Percentiles rank a stretch among this genome's conserved stretches.
phyloP scores from a whole-genome alignment of 1,140 invertebrate genomes.

The Leptoteleia sp. region DNA sequence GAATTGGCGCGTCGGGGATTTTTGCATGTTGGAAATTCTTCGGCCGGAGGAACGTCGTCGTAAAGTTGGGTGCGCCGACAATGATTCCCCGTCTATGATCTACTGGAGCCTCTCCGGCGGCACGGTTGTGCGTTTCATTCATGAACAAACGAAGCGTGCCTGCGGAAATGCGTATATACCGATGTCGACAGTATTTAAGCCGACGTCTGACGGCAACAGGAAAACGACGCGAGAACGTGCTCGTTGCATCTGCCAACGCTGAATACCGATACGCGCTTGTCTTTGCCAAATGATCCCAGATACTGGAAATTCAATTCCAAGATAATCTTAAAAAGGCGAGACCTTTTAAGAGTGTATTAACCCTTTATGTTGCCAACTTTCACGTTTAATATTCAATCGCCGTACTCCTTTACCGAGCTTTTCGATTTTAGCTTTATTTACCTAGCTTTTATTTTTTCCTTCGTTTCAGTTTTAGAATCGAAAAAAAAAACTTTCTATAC shows the following conservation, averaged over 20 bases:
- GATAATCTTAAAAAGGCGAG: constrained; percentile 20
- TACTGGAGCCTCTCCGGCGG: constrained; percentile 32
- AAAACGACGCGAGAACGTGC: constrained; percentile 66
- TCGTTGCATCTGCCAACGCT: constrained; percentile 57
- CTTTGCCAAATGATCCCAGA: constrained; percentile 58
- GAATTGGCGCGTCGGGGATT: constrained; percentile 39
- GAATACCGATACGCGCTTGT: constrained; percentile 53
- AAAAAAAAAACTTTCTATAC: constrained; percentile 12
- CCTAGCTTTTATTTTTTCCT: no score
- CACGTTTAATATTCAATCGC: no score
- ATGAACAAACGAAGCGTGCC: constrained; percentile 69
- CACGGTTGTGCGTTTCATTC: constrained; percentile 64
- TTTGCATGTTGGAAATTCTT: constrained; percentile 52
- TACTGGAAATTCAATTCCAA: constrained; percentile 57
- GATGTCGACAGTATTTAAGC: constrained; percentile 64
- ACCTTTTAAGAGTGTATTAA: constrained; percentile 42
- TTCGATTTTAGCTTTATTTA: no score
- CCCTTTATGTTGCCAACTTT: constrained; percentile 15
- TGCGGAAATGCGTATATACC: constrained; percentile 62
- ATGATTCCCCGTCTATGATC: constrained; percentile 43
- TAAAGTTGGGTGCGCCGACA: constrained; percentile 59
- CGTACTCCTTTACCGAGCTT: no score
- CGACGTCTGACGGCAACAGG: constrained; percentile 68
- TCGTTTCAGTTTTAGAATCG: background rate
- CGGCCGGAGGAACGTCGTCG: constrained; percentile 26